phyloP scores from a whole-genome alignment of 2,888 invertebrate genomes.

The Cancer borealis region DNA sequence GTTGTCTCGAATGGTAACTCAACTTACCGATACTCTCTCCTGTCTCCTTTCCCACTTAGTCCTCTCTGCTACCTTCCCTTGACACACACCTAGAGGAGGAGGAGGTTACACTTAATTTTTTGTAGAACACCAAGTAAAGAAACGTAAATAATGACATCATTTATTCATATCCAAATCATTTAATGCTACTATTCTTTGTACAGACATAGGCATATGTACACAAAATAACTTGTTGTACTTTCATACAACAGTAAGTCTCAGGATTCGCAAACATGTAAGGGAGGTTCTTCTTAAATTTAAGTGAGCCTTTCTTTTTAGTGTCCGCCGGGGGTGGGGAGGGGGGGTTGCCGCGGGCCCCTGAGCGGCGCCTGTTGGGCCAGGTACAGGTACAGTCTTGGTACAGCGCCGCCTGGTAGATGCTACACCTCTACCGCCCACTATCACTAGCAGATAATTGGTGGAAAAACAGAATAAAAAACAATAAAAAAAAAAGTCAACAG shows the following conservation, averaged over 20 bases:
- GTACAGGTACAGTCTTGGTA: conserved; percentile 68
- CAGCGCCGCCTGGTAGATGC: conserved; percentile 64
- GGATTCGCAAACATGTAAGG: conserved; percentile 65
- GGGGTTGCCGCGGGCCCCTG: conserved; percentile 64
- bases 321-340: conserved; percentile 54
- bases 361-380: conserved; percentile 66
- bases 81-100: background rate
- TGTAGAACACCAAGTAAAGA: background rate
- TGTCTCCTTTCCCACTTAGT: background rate
- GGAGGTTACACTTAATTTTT: background rate
- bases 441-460: conserved; percentile 41
- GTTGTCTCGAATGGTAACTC: too few species aligned
- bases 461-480: background rate
- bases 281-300: conserved; percentile 71
- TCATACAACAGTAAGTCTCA: conserved; percentile 65
- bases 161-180: conserved; percentile 76
- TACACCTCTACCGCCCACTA: conserved; percentile 55
- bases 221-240: conserved; percentile 73
- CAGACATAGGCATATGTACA: conserved; percentile 77
- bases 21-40: background rate
- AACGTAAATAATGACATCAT: conserved; percentile 60
- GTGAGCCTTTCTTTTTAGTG: conserved; percentile 69
- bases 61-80: background rate
- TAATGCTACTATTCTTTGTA: conserved; percentile 76
- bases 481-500: conserved; percentile 51